Evolutionary conservation across 2,113 vertebrate genomes (phyloP), one percentile per base, ranked within the genome.

Genomic region (Chrysochloris asiatica): DNA sequence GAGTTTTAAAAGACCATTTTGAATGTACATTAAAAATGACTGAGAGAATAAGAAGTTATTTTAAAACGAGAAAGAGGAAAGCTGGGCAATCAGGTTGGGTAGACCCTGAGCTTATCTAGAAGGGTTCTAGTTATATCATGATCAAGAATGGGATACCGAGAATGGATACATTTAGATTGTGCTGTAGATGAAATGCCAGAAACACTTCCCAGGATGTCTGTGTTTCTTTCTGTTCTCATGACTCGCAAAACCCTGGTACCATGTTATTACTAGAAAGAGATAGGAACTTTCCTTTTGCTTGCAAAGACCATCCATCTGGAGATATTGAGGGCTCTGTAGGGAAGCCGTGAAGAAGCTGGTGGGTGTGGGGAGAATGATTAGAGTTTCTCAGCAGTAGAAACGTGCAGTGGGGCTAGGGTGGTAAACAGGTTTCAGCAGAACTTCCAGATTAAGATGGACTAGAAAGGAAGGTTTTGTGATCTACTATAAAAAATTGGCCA

Each of bases 321-420:
- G 76, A 52, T 30, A 7, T 0, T 17, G 28, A 54, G 36, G 41
- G 47, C 22, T 77, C 69, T 33, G 1, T 30, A 22, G 41, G 33
- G 33, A 12, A 80, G 76, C 82, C 19, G 45, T 30, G 47, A 28
- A 1, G 81, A 52, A 50, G 5, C 24, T 13, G 2, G 41, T 17
- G 4, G n/a, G 16, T 2, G 0, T 3, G 6, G 38, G 11, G 38
- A 8, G 16, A 10, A 0, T 3, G 14, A 17, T 26, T 28, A 21
- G 43, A 21, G 41, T 22, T 43, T 9, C 63, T 43, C 21, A n/a
- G 6, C 24, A 22, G 28, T 4, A n/a, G 88, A 36, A 43, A 11
- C 22, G 11, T 6, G 14, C 21, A 11, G 0, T 8, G 3, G 3
- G 11, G 36, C 67, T 13, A 22, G 38, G 11, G 22, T 36, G 17